These are phyloP conservation scores for Tachysurus vachellii DNA, from an alignment of 2,113 vertebrate genomes.

Conservation along the genomic window DNA sequence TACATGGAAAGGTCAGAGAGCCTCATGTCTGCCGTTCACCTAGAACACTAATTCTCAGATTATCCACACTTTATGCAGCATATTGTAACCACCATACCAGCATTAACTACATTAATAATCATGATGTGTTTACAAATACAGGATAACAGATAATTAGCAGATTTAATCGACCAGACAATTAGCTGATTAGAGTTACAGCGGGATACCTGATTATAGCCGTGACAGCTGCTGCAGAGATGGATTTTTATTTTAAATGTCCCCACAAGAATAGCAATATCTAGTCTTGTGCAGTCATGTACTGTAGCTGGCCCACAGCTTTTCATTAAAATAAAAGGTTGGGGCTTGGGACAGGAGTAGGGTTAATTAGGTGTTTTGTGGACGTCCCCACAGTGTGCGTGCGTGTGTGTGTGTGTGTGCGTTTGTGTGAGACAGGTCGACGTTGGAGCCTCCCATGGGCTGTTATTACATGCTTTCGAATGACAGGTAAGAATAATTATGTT, in stretches of 20 bases:
- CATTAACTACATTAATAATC: neutral
- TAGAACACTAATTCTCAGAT: neutral
- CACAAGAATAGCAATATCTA: neutral
- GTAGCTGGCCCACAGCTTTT: too few relatives aligned
- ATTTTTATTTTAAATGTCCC: neutral
- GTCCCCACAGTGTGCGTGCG: neutral
- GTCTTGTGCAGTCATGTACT: neutral
- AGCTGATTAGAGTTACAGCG: neutral
- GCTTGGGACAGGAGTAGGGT: neutral
- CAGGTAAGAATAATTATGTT: conserved; percentile 32
- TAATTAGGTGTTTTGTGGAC: neutral
- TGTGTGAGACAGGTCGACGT: neutral
- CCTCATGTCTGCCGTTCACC: neutral
- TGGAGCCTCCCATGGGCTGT: neutral
- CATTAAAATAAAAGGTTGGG: too few relatives aligned
- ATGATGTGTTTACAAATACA: neutral
- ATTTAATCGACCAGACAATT: neutral
- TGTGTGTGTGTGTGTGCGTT: conserved; percentile 1
- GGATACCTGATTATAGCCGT: neutral
- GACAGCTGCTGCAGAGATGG: neutral
- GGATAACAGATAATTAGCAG: neutral
- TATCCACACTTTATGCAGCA: neutral
- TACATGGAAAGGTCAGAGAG: neutral
- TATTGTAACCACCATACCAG: neutral
- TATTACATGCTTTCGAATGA: neutral